These are phyloP conservation scores for Drosophila nasuta DNA, from an alignment of 1,140 invertebrate genomes.

Conservation along the genomic window DNA sequence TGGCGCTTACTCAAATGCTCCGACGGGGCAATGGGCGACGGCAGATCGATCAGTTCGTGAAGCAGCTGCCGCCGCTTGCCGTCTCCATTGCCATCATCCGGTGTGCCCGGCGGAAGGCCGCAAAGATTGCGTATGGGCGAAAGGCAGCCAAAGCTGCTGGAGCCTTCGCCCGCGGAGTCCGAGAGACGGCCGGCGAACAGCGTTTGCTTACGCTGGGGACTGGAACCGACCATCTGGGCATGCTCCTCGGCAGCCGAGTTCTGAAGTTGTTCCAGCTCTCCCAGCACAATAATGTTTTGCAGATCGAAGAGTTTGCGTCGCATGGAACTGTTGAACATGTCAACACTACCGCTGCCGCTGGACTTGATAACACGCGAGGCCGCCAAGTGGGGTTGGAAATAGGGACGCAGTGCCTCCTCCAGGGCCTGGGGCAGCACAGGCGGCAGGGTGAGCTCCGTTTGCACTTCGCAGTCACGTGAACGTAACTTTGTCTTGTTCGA, in stretches of 20 bases:
- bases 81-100: slow-evolving; percentile 54
- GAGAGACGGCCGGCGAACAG: slow-evolving; percentile 73
- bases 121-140: slow-evolving; percentile 77
- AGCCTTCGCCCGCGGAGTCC: slow-evolving; percentile 61
- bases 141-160: slow-evolving; percentile 73
- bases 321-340: slow-evolving; percentile 73
- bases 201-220: slow-evolving; percentile 69
- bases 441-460: slow-evolving; percentile 86
- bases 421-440: slow-evolving; percentile 85
- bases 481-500: slow-evolving; percentile 59
- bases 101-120: slow-evolving; percentile 60
- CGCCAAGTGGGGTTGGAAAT: slow-evolving; percentile 85
- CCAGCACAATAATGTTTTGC: slow-evolving; percentile 68
- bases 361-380: slow-evolving; percentile 30
- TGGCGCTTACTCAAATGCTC: slow-evolving; percentile 60
- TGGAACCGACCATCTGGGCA: slow-evolving; percentile 64
- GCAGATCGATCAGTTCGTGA: slow-evolving; percentile 58
- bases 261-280: slow-evolving; percentile 50
- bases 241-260: slow-evolving; percentile 3
- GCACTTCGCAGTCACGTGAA: slow-evolving; percentile 74
- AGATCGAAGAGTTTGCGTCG: slow-evolving; percentile 78
- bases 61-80: slow-evolving; percentile 53
- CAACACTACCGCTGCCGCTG: slow-evolving; percentile 3
- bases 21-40: slow-evolving; percentile 70
- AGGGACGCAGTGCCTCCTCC: slow-evolving; percentile 86